Conservation (phyloP, 2,888 invertebrate genomes). For the Achlya flavicornis region DNA sequence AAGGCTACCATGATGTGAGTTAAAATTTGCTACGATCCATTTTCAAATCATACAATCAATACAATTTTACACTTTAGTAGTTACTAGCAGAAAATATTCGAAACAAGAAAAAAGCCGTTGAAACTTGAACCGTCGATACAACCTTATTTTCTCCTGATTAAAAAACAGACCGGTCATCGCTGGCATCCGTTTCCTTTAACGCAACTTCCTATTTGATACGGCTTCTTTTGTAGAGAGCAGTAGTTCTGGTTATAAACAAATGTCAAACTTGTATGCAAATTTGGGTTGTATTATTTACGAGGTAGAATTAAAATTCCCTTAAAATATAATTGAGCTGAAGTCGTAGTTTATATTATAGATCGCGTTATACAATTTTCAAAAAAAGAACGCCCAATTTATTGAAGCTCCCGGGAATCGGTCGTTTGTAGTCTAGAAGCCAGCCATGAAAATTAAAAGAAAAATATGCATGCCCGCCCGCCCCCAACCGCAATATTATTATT, state of each 20-base stretch:
- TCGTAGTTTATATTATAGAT: too few species aligned
- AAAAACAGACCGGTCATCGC: background rate
- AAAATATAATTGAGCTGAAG: too few species aligned
- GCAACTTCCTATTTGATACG: constrained; percentile 8
- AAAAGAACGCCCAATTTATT: too few species aligned
- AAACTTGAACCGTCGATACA: background rate
- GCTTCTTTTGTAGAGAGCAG: background rate
- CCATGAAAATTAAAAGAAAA: too few species aligned
- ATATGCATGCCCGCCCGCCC: too few species aligned
- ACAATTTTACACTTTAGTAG: background rate
- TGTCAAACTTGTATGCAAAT: background rate
- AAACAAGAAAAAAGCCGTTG: background rate
- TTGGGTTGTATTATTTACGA: background rate
- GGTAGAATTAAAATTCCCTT: background rate
- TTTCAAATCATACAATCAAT: background rate
- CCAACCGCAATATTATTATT: too few species aligned
- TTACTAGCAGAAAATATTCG: background rate
- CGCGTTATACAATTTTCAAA: too few species aligned
- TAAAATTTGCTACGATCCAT: background rate
- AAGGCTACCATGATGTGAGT: background rate
- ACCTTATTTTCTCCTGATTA: constrained; percentile 8
- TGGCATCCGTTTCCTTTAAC: constrained; percentile 9
- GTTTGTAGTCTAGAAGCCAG: too few species aligned
- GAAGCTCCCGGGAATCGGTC: too few species aligned
- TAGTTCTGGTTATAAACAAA: background rate